Evolutionary conservation across 2,888 invertebrate species (phyloP), one percentile per base, ranked within the genome.

Genomic region (Bembecia ichneumoniformis): DNA sequence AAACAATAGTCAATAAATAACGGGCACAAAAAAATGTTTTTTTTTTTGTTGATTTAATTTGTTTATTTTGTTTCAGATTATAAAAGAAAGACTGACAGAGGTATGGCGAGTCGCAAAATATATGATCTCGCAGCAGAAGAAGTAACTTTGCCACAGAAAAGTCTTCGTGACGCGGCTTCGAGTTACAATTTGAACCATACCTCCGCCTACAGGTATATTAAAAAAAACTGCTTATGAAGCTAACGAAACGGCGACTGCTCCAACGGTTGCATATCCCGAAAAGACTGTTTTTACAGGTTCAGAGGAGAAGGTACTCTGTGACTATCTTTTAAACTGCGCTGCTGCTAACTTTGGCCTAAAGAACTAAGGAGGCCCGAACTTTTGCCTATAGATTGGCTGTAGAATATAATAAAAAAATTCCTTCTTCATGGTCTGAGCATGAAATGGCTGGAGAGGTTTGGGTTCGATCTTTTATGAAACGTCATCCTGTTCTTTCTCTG

Each of bases 371-470:
- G 40, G 51, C 51, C 3, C 50, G 51, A 46, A 13, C 7, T 28
- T 46, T 50, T 16, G 48, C 49, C 10, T 52, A 51, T 46, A 47
- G 34, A 44, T 49, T 53, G 48, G 49, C 47, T 9, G 51, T 50
- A 49, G 50, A 52, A 50, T 50, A 54, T 47, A 54, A 56, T 49
- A 54, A 52, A 49, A 51, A 52, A 46, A 45, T 45, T 51, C 51
- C 55, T 7, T 34, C 11, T n/a, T 49, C 52, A 47, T 56, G 56
- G 52, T 16, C 49, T 15, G 15, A 49, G n/a, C 50, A 53, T 45
- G 43, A 52, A 49, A 52, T 34, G 47, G 55, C 53, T 20, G 55
- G 52, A 49, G 47, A 51, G 48, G 52, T 50, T 28, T 55, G 51
- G 52, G 46, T 49, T 17, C 15, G 17, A 13, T 28, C 49, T 36